Evolutionary conservation across 2,888 invertebrate genomes (phyloP), one percentile per base, ranked within the genome.

Genomic region (Nasonia oneida): DNA sequence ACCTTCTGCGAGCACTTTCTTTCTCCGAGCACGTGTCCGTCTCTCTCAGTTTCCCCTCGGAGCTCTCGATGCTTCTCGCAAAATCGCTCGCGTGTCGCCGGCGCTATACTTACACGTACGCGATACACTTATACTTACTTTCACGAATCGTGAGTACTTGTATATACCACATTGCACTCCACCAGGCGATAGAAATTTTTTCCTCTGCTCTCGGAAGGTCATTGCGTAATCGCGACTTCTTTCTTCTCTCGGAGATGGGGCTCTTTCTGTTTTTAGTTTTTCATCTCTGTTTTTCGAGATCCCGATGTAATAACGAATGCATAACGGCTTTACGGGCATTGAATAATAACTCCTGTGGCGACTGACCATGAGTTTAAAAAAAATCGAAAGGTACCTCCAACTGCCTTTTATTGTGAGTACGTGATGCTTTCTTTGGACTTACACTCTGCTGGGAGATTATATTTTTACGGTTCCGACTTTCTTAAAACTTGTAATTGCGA

Each of bases 21-120:
- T 91, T 91, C 91, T 89, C 90, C 89, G 88, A 80, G 84, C 89
- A 89, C 88, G 88, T 89, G 85, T 74, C 87, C 88, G 83, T 89
- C 89, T 89, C 88, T 88, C 89, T 89, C 88, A 85, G 76, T 57
- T 86, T 87, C 86, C 71, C 82, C 75, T 86, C 84, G 67, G 86
- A 81, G 84, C 87, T 33, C 53, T 37, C 71, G 71, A 88, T 89
- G 87, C 87, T 88, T 88, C 86, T 87, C 86, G 88, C 78, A 88
- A 89, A 89, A 88, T 87, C 84, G 73, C 18, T 61, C 67, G 78
- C 64, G 50, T 61, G 61, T 61, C 23, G 61, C 39, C 39, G 57
- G 57, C 50, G 77, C 42, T 47, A 47, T 47, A 47, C 47, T 1
- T n/a, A n/a, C n/a, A 61, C 57, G 18, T 37, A 37, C 37, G 4